Conservation (phyloP, 2,113 vertebrate species). For the Tachysurus fulvidraco region DNA sequence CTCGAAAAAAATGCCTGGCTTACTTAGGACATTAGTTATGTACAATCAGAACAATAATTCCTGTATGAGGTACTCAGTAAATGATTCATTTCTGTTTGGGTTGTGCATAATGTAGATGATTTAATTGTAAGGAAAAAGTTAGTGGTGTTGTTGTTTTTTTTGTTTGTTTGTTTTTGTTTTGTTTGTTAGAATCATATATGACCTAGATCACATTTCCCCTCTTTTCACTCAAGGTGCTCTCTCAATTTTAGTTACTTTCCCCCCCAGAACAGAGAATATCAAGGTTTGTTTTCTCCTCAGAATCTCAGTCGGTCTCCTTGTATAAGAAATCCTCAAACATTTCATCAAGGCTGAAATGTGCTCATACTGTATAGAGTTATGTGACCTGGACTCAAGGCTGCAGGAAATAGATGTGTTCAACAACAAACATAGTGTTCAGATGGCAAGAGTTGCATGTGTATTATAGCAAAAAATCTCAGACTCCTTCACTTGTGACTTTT, state of each 20-base stretch:
- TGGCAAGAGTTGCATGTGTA: slow-evolving; percentile 46
- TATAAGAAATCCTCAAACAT: slow-evolving; percentile 52
- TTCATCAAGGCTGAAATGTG: slow-evolving; percentile 54
- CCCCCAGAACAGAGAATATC: slow-evolving; percentile 36
- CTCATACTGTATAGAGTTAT: slow-evolving; percentile 23
- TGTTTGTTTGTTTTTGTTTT: slow-evolving; percentile 10
- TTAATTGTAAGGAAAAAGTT: slow-evolving; percentile 30
- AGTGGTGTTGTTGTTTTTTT: background rate
- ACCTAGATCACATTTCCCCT: slow-evolving; percentile 21
- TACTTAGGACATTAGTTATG: slow-evolving; percentile 35
- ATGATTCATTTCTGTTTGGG: slow-evolving; percentile 40
- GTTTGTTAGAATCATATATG: slow-evolving; percentile 9
- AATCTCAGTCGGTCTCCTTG: slow-evolving; percentile 34
- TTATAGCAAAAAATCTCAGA: slow-evolving; percentile 51
- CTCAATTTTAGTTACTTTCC: slow-evolving; percentile 10
- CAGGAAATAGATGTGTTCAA: slow-evolving; percentile 53
- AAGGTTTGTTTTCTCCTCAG: slow-evolving; percentile 35
- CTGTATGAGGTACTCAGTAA: slow-evolving; percentile 4
- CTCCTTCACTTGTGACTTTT: slow-evolving; percentile 26
- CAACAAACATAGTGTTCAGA: slow-evolving; percentile 56
- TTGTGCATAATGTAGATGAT: slow-evolving; percentile 4
- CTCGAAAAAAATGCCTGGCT: slow-evolving; percentile 54
- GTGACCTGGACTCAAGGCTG: slow-evolving; percentile 23
- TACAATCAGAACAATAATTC: slow-evolving; percentile 23
- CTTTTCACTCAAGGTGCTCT: slow-evolving; percentile 22